These are phyloP conservation scores for Lasiurus cinereus DNA, from an alignment of 2,113 vertebrate genomes.

Conservation along the genomic window DNA sequence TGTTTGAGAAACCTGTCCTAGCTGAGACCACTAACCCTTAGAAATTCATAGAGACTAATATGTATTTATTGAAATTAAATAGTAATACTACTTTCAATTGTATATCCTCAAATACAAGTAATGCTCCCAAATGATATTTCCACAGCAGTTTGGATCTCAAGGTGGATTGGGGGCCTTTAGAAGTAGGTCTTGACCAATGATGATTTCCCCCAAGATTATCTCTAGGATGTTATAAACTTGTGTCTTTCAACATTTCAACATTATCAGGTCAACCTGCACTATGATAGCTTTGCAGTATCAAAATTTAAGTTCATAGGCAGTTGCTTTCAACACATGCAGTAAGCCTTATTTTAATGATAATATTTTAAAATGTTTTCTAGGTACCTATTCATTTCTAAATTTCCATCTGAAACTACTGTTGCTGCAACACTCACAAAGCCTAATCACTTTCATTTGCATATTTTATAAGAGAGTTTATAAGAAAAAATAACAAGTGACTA, in stretches of 20 bases:
- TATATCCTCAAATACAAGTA: background rate
- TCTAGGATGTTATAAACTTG: background rate
- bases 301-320: background rate
- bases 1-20: background rate
- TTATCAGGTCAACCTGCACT: background rate
- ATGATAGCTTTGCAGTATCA: background rate
- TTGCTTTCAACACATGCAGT: background rate
- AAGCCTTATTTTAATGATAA: background rate
- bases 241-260: background rate
- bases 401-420: background rate
- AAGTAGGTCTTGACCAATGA: background rate
- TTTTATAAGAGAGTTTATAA: constrained; percentile 8
- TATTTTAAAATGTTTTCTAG: constrained; percentile 2
- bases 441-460: background rate
- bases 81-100: background rate
- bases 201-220: background rate
- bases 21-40: background rate
- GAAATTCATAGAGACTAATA: background rate
- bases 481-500: background rate
- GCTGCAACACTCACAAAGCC: background rate
- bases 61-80: constrained; percentile 39
- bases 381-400: background rate
- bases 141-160: background rate
- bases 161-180: background rate
- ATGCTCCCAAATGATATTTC: background rate